These are phyloP conservation scores for Euleptes europaea DNA, from an alignment of 2,113 vertebrate genomes.

Conservation along the genomic window DNA sequence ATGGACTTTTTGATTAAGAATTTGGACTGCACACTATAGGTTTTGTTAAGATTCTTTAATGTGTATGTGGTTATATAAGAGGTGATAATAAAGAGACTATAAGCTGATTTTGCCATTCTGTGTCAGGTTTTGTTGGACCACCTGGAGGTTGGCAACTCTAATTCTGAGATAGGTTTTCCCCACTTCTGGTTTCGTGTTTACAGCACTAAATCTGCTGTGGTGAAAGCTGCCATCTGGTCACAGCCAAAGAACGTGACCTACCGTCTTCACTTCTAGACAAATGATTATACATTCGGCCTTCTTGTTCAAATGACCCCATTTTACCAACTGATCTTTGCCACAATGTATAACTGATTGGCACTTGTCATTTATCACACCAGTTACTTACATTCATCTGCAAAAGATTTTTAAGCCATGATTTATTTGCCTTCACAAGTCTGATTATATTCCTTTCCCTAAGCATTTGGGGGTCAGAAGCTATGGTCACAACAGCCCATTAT, in stretches of 20 bases:
- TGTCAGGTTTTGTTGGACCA: too few species aligned
- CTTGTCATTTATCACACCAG: not conserved
- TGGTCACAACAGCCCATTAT: not conserved
- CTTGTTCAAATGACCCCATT: not conserved
- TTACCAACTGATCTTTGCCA: not conserved
- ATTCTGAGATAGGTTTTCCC: not conserved
- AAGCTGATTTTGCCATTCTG: too few species aligned
- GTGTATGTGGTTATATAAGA: too few species aligned
- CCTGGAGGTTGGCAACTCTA: too few species aligned
- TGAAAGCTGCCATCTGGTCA: slow-evolving; percentile 6
- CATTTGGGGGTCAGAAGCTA: not conserved
- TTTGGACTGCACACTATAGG: too few species aligned
- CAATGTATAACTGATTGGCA: not conserved
- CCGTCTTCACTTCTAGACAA: not conserved
- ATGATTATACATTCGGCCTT: not conserved
- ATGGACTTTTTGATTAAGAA: too few species aligned
- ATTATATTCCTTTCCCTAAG: not conserved
- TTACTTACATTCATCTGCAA: not conserved
- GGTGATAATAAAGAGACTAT: too few species aligned
- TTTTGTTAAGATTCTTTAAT: too few species aligned
- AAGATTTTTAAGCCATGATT: not conserved
- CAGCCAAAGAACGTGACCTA: slow-evolving; percentile 4
- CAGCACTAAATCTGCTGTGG: slow-evolving; percentile 9
- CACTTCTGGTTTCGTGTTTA: not conserved
- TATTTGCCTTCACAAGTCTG: not conserved